These are phyloP conservation scores for Andrena flavipes DNA, from an alignment of 2,888 invertebrate species.

Conservation along the genomic window DNA sequence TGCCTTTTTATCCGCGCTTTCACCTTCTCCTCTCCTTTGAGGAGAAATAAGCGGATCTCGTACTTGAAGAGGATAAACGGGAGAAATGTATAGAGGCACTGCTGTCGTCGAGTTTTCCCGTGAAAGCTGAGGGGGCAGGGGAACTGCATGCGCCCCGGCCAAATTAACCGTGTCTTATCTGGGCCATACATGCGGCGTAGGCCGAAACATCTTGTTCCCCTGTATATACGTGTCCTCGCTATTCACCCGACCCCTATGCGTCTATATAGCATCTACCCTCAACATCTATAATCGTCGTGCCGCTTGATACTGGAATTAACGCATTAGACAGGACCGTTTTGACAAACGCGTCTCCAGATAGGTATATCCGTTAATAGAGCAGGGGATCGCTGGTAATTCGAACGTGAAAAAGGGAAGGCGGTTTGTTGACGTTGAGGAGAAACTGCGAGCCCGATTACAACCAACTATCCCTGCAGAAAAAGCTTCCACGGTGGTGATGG, in stretches of 20 bases:
- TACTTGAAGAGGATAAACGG: neutral
- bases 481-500: neutral
- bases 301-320: conserved; percentile 49
- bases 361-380: no score
- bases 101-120: neutral
- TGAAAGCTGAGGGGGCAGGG: conserved; percentile 9
- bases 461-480: neutral
- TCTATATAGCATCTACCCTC: conserved; percentile 10
- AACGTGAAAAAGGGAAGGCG: neutral
- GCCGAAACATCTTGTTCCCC: conserved; percentile 42
- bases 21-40: neutral
- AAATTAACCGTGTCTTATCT: conserved; percentile 63
- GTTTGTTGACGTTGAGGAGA: neutral
- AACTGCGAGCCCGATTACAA: neutral
- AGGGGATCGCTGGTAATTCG: conserved; percentile 21
- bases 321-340: conserved; percentile 22
- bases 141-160: conserved; percentile 11
- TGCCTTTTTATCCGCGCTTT: neutral
- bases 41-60: neutral
- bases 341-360: conserved; percentile 40
- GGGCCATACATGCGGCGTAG: conserved; percentile 26
- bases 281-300: conserved; percentile 24
- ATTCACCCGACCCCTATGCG: conserved; percentile 46
- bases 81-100: neutral
- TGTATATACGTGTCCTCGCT: neutral